Evolutionary conservation across 2,888 invertebrate species (phyloP).

Genomic region (Sinohyriopsis cumingii): DNA sequence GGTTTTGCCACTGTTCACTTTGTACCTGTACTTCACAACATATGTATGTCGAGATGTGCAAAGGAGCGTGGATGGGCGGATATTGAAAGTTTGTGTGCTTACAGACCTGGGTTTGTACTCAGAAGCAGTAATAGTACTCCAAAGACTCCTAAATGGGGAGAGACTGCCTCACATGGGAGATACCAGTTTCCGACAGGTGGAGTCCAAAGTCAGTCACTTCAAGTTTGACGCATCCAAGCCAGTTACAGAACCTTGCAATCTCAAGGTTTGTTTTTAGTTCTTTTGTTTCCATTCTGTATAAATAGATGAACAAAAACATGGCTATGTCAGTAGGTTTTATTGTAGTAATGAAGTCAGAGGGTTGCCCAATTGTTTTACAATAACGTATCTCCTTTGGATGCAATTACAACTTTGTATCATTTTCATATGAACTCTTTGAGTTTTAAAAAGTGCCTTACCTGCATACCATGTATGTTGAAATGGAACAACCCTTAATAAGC

Average conservation of each 20-base stretch:
- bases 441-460: too few relatives aligned
- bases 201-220: slow-evolving; percentile 51
- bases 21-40: slow-evolving; percentile 69
- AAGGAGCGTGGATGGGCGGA: slow-evolving; percentile 67
- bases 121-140: slow-evolving; percentile 63
- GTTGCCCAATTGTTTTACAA: too few relatives aligned
- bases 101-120: slow-evolving; percentile 66
- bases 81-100: slow-evolving; percentile 64
- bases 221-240: slow-evolving; percentile 63
- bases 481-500: too few relatives aligned
- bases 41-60: slow-evolving; percentile 69
- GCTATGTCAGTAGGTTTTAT: not conserved
- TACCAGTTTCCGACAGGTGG: slow-evolving; percentile 65
- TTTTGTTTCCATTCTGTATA: not conserved
- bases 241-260: slow-evolving; percentile 59
- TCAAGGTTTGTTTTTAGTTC: slow-evolving; percentile 53
- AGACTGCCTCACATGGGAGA: slow-evolving; percentile 65
- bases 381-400: too few relatives aligned
- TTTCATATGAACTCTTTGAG: too few relatives aligned
- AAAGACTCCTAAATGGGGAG: slow-evolving; percentile 66
- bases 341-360: not conserved
- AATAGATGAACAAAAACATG: too few relatives aligned
- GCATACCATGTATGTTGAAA: too few relatives aligned
- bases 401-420: too few relatives aligned
- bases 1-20: slow-evolving; percentile 69